These are phyloP conservation scores for Bos indicus DNA, from an alignment of 2,113 vertebrate species.

Conservation along the genomic window DNA sequence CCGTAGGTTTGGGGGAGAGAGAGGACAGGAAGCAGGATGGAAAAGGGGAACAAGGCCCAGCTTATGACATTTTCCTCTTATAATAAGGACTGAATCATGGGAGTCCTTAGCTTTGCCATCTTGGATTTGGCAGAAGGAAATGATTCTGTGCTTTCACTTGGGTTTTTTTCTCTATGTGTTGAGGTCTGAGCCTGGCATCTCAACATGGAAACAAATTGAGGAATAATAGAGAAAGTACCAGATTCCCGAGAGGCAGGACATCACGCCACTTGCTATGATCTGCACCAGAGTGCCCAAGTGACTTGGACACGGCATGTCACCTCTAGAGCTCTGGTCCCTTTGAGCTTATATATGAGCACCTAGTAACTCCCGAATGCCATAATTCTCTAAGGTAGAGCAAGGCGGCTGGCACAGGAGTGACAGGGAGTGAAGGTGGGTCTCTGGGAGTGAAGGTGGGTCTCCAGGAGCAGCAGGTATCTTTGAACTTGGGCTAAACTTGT, in stretches of 20 bases:
- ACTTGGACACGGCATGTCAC: rapidly evolving
- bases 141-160: not conserved
- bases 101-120: not conserved
- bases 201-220: rapidly evolving
- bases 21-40: not conserved
- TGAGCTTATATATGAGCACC: not conserved
- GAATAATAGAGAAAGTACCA: not conserved
- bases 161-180: not conserved
- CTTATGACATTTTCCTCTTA: not conserved
- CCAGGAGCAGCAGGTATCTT: not conserved
- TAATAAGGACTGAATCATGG: not conserved
- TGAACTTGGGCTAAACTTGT: not conserved
- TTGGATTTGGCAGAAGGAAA: not conserved
- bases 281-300: rapidly evolving
- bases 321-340: not conserved
- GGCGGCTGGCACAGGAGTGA: rapidly evolving
- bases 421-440: no score
- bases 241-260: not conserved
- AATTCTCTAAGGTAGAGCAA: no score
- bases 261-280: no score
- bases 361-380: not conserved
- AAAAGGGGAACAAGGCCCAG: rapidly evolving
- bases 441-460: not conserved
- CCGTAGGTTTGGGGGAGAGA: not conserved
- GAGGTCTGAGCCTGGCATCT: not conserved